A percentile compares a stretch with the other conserved stretches of the same genome.
Conservation (phyloP, 2,113 vertebrate genomes). For the Ageneiosus marmoratus region DNA sequence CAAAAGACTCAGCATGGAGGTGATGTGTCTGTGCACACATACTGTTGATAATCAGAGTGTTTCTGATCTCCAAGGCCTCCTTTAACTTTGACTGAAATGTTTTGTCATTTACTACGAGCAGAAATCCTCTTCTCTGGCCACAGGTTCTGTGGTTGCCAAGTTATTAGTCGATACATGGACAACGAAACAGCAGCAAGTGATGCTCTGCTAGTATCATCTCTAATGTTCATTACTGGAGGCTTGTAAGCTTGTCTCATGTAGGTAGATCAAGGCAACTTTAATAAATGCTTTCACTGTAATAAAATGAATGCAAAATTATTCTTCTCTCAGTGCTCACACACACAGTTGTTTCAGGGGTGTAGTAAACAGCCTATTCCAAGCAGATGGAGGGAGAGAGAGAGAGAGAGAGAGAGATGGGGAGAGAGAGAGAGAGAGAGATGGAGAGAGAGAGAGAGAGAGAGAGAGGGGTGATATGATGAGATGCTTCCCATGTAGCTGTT, state of each 20-base stretch:
- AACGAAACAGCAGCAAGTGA: not conserved
- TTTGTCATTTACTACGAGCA: not conserved
- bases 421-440: slow-evolving; percentile 10
- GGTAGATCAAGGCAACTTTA: slow-evolving; percentile 58
- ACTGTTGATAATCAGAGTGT: not conserved
- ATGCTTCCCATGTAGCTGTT: not conserved
- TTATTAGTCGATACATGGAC: not conserved
- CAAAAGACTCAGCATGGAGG: not conserved
- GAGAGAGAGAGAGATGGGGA: slow-evolving; percentile 4
- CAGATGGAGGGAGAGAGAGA: slow-evolving; percentile 21
- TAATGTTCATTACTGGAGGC: slow-evolving; percentile 26
- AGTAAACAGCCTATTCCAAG: slow-evolving; percentile 32
- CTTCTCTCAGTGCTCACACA: not conserved
- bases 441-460: slow-evolving; percentile 4
- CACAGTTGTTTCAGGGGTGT: slow-evolving; percentile 23
- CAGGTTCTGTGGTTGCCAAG: not conserved
- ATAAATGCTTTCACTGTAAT: slow-evolving; percentile 66
- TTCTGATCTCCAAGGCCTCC: not conserved
- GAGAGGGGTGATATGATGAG: slow-evolving; percentile 22
- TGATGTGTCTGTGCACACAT: slow-evolving; percentile 11
- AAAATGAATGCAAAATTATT: slow-evolving; percentile 63
- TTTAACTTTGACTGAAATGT: slow-evolving; percentile 26
- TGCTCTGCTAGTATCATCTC: not conserved
- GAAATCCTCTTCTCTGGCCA: not conserved
- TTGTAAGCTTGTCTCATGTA: not conserved